These are phyloP conservation scores for Atta colombica DNA, from an alignment of 1,140 invertebrate genomes.

Conservation along the genomic window DNA sequence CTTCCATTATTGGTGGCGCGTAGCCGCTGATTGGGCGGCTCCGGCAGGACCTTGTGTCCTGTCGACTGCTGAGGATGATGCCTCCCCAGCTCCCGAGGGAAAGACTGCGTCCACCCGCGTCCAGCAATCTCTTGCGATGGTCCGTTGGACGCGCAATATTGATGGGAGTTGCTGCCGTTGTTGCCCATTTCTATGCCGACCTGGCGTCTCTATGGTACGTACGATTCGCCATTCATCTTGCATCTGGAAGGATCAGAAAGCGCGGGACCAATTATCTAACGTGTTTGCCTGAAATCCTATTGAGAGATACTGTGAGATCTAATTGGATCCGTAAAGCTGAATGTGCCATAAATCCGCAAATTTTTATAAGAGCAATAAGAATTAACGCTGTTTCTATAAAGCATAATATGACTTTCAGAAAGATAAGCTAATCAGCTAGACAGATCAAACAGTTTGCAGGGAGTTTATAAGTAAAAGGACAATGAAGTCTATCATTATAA, in stretches of 20 bases:
- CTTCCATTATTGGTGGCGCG: slow-evolving; percentile 92
- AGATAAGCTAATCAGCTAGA: slow-evolving; percentile 2
- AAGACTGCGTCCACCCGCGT: slow-evolving; percentile 85
- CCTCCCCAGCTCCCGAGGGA: slow-evolving; percentile 83
- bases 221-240: slow-evolving; percentile 68
- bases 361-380: slow-evolving; percentile 25
- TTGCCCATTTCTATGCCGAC: slow-evolving; percentile 78
- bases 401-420: neutral
- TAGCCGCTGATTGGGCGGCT: slow-evolving; percentile 88
- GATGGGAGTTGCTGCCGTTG: slow-evolving; percentile 76
- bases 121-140: slow-evolving; percentile 70
- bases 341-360: neutral
- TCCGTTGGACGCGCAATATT: slow-evolving; percentile 69
- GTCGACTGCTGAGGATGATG: slow-evolving; percentile 79
- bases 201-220: slow-evolving; percentile 58
- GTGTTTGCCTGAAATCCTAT: slow-evolving; percentile 36
- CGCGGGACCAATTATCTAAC: slow-evolving; percentile 45
- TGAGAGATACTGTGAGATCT: slow-evolving; percentile 17
- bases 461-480: slow-evolving; percentile 8
- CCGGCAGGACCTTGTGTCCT: slow-evolving; percentile 90
- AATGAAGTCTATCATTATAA: neutral
- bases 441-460: neutral
- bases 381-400: neutral
- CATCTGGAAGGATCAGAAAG: slow-evolving; percentile 65
- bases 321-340: slow-evolving; percentile 40